Base-by-base conservation (phyloP, 1,140 invertebrate species). In the Bacillus rossius region DNA sequence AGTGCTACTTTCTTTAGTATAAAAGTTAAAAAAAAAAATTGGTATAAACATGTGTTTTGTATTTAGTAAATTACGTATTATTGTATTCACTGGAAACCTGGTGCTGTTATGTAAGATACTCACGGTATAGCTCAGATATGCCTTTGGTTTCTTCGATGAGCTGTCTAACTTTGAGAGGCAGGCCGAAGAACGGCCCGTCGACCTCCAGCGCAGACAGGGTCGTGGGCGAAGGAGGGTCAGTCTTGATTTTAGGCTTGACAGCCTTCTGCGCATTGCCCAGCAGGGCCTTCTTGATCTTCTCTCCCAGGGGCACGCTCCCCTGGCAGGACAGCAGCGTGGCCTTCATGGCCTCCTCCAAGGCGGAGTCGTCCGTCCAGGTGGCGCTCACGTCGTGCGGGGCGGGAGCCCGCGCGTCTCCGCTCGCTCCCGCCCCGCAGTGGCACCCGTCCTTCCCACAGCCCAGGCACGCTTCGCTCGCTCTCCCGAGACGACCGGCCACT, bases 121-220 rank as follows among this genome's bases (percentile, higher is more conserved):
- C 72, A 85, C 84, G 76, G 77, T 89, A 89, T 23, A 89, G 69
- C 58, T 79, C 74, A 34, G 77, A 69, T 40, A 92, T 91, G 40
- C 85, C 84, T 66, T 87, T 86, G 59, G 83, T 77, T 54, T 80
- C 69, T 50, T 81, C 72, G 42, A 91, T 78, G 47, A 91, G 69
- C 5, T 80, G 65, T 67, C 84, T 78, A 0, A 89, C 83, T 68
- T 71, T 77, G 1, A 73, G 66, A 1, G 89, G 84, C 14, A 92
- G 73, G 1, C 86, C 88, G 78, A 86, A 91, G 73, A 91, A 92
- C 23, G 74, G 61, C 2, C 77, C 79, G 73, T 69, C 47, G 64
- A 61, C 8, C 66, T 64, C 65, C 73, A 73, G 5, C 64, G 22
- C 16, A 14, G 16, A 54, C 63, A 41, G 25, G 38, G 40, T 23